Evolutionary conservation across 2,113 vertebrate genomes (phyloP), one percentile per base, ranked within the genome.

Genomic region (Dasyurus viverrinus): DNA sequence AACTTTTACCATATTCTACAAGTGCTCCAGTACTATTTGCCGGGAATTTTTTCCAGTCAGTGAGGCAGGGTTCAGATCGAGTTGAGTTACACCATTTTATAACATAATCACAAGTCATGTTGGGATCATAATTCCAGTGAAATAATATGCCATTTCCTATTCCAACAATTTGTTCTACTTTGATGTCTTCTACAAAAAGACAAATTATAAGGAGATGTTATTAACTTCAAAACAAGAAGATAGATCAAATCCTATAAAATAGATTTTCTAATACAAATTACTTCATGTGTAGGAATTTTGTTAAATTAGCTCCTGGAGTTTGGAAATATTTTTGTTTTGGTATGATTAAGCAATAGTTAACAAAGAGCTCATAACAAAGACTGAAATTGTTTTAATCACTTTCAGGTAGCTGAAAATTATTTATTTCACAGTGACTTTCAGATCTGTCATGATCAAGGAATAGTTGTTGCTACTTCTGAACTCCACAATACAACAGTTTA

Each of bases 31-130:
- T 98, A 96, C 95, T 96, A 95, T 97, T 96, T 53, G 98, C 97
- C 89, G 98, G 96, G 92, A 98, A 98, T 47, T 98, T 99, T 95
- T 98, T 98, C 99, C 99, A 99, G 94, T 98, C 97, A 93, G 98
- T 96, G 8, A 68, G 97, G 96, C 98, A 98, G 3, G 97, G 97
- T 57, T 98, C 95, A 60, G 97, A 94, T 12, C 23, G 97, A 76
- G 97, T 97, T 0, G 98, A 97, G 93, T 97, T 97, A 94, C 98
- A 98, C 99, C 98, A 99, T 55, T 98, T 98, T 89, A 99, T 96
- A 12, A 98, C 92, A 2, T 99, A 99, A 94, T 98, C 98, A 48
- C 99, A 99, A 27, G 98, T 98, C 96, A 98, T 91, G 8, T 98
- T 98, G 76, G 98, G 95, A 90, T 99, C 95, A 3, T 95, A 95